Base-by-base conservation (phyloP, 1,140 invertebrate species). In the Tenebrio molitor region DNA sequence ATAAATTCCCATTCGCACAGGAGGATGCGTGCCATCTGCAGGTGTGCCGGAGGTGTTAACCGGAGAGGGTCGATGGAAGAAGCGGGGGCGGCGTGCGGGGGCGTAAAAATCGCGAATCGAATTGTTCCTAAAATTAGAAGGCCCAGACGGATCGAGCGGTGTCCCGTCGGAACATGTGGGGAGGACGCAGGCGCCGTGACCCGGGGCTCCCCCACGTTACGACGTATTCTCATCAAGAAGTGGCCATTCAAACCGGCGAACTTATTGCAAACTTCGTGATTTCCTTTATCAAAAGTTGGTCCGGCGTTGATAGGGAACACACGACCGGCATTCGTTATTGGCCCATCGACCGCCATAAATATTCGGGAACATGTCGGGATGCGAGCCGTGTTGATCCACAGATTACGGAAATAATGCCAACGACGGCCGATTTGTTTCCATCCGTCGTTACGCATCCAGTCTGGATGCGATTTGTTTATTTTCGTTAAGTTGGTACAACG, bases 161-260 rank as follows among this genome's bases (percentile, higher is more conserved):
- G 36, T 39, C 36, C 36, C 21, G 50, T 21, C 25, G 3, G 25
- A 29, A 29, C 25, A 3, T 29, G 25, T 3, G 3, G 7, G 21
- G 6, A 29, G 50, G 0, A 14, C 50, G 50, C 50, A 25, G 3
- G 50, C 50, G 50, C 23, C 50, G 23, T 58, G 50, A 58, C 50
- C 50, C 50, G 23, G 21, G 50, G 15, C 19, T 29, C 50, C 23
- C 50, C 19, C 29, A 39, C 12, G 29, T 58, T 58, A 58, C 50
- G 15, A 25, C 50, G 50, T 58, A 58, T 58, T 58, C 50, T 58
- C 50, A 58, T 58, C 50, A 58, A 58, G 50, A 58, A 58, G 21
- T 58, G 50, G 50, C 50, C 50, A 58, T 58, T 58, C 50, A 58
- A 58, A 58, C 50, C 12, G 50, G 50, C 3, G 50, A 58, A 58